Percentiles rank a stretch among this genome's conserved stretches.
Evolutionary conservation across 2,888 invertebrate species (phyloP).

Genomic region (Saturnia pavonia): DNA sequence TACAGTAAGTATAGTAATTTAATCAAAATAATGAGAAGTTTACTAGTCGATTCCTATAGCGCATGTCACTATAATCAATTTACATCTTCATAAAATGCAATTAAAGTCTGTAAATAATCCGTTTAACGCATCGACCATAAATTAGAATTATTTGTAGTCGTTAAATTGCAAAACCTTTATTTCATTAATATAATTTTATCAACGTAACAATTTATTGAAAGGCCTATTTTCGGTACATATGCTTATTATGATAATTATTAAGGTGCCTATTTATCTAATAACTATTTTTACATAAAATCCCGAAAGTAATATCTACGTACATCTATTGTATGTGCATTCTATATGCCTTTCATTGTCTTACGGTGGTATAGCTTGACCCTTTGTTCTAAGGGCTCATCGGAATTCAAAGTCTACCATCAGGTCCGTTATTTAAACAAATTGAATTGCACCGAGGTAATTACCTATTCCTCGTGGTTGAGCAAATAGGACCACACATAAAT

Average conservation of each 20-base stretch:
- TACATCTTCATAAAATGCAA: neutral
- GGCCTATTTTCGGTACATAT: neutral
- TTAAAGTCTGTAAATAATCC: neutral
- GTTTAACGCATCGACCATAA: neutral
- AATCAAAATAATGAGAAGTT: neutral
- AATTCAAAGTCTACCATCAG: conserved; percentile 25
- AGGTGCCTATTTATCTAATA: neutral
- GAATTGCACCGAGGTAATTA: conserved; percentile 31
- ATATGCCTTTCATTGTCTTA: neutral
- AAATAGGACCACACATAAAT: conserved; percentile 51
- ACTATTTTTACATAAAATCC: neutral
- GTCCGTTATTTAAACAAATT: conserved; percentile 41
- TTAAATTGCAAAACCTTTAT: neutral
- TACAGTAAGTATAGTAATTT: neutral
- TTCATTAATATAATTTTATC: neutral
- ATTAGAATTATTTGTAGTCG: conserved; percentile 6
- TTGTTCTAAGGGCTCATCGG: conserved; percentile 15
- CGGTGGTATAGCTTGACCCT: neutral
- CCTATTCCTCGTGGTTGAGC: conserved; percentile 38
- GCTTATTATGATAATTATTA: neutral
- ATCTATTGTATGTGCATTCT: neutral
- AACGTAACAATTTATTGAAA: neutral
- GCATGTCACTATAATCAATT: neutral
- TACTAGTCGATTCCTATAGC: neutral
- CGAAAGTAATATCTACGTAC: too few species aligned